Base-by-base conservation (phyloP, 2,888 invertebrate species). In the Ennomos fuscantarius region DNA sequence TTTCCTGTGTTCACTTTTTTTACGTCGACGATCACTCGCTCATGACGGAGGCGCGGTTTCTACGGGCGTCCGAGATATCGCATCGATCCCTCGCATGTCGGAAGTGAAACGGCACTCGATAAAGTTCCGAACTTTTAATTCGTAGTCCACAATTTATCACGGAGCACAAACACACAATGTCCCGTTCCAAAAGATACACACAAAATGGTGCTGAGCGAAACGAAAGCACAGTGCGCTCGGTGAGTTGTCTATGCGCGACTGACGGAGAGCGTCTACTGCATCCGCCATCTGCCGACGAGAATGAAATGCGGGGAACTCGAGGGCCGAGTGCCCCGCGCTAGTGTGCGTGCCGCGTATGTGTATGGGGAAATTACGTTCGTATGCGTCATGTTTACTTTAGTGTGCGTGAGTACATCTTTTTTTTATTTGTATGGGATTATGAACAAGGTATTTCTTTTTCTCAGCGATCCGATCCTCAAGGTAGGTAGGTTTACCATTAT, bases 241-340 rank as follows among this genome's bases (percentile, higher is more conserved):
- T 76, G 82, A 85, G 88, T 90, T 91, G 91, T 90, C 90, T 90
- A 89, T 90, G 89, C 89, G 84, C 90, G 90, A 90, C 90, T 89
- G 89, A 89, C 87, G 84, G 84, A 55, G 84, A 82, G 88, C 91
- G 89, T 86, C 86, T 83, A 86, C 90, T 88, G 88, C 88, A 89
- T 91, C 91, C 90, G 92, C 92, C 92, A 92, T 92, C 91, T 91
- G 90, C 91, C 90, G 92, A 89, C 89, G 85, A 84, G 89, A 91
- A 89, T 88, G 90, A 91, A 78, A 89, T 87, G 87, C 87, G 85
- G 86, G 86, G 83, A 87, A 87, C 86, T 86, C 81, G 82, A 3
- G 15, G 15, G 70, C 73, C 70, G 59, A 63, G 60, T 66, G 73
- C 2, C 71, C 63, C 63, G 67, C 67, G 68, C 62, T 62, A 69